A percentile compares a stretch with the other conserved stretches of the same genome.
Evolutionary conservation across 1,140 invertebrate species (phyloP).

Genomic region (Calephelis nemesis): DNA sequence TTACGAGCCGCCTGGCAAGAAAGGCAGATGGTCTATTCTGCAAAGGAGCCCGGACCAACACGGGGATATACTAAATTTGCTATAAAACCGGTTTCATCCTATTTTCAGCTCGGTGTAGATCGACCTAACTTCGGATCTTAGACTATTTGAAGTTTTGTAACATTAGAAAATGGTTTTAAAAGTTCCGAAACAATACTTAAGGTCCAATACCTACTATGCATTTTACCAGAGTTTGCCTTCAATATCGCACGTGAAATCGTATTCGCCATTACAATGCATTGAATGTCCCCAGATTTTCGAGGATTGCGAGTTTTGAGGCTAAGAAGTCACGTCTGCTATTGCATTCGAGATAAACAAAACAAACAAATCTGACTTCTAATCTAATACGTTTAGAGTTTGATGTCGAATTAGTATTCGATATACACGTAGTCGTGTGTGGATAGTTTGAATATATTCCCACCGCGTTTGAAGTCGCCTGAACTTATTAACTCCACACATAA

Average conservation of each 20-base stretch:
- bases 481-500: conserved; percentile 9
- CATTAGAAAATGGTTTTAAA: too few relatives aligned
- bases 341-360: not conserved
- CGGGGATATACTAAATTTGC: too few relatives aligned
- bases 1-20: too few relatives aligned
- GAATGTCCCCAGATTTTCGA: conserved; percentile 10
- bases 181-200: too few relatives aligned
- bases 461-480: not conserved
- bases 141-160: too few relatives aligned
- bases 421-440: not conserved
- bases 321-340: conserved; percentile 13
- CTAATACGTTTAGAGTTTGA: not conserved
- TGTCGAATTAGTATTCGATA: too few relatives aligned
- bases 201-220: too few relatives aligned
- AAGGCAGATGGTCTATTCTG: too few relatives aligned
- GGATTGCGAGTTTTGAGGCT: conserved; percentile 5
- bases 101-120: too few relatives aligned
- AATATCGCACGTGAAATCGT: conserved; percentile 4
- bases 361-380: not conserved
- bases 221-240: not conserved
- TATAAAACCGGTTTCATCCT: too few relatives aligned
- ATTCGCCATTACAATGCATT: conserved; percentile 7
- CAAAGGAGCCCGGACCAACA: too few relatives aligned
- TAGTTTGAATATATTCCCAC: not conserved
- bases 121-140: too few relatives aligned